Evolutionary conservation across 2,797 vertebrate species (phyloP), one percentile per base, ranked within the genome.

Genomic region (Sandelia bainsii): DNA sequence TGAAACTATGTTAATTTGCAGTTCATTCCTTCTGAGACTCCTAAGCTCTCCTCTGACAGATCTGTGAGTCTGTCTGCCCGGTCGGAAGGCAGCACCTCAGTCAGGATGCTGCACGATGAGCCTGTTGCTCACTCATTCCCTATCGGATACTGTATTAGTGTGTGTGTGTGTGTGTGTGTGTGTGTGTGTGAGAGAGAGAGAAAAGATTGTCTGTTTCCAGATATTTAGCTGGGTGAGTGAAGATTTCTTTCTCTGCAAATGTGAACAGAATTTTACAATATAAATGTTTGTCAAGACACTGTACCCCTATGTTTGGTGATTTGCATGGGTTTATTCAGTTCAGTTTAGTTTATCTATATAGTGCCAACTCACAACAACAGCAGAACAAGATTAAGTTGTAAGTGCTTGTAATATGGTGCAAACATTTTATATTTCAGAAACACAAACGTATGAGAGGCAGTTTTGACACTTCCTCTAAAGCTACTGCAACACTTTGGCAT

Each of bases 1-100:
- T 77, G 75, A 82, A 77, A 49, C 79, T 72, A 58, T 83, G 84
- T 88, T 92, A 83, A 91, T 93, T 88, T 88, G 73, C 80, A 70
- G 57, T 79, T 83, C 5, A 63, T 72, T 83, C 85, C 85, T 69
- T 34, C 29, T 46, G 85, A 84, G 70, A 64, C 81, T 70, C 42
- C 73, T 78, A 79, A 83, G 77, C 88, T 83, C 72, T 81, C 51
- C 54, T 46, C 69, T 87, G 81, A 89, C 87, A 82, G 85, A 84
- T 87, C 77, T 87, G 87, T 81, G 77, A 91, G 85, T 87, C 79
- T 77, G 73, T 81, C 72, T 77, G 65, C 75, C 72, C 64, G 20
- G 64, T 79, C 44, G 66, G 79, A 82, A 88, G 81, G 80, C 69
- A 83, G 70, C 80, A 81, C 79, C 60, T 27, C 70, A 60, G 76